Evolutionary conservation across 30 jellyfish, hydroid and myxozoan species (phyloP).

Genomic region (Cassiopea xamachana): DNA sequence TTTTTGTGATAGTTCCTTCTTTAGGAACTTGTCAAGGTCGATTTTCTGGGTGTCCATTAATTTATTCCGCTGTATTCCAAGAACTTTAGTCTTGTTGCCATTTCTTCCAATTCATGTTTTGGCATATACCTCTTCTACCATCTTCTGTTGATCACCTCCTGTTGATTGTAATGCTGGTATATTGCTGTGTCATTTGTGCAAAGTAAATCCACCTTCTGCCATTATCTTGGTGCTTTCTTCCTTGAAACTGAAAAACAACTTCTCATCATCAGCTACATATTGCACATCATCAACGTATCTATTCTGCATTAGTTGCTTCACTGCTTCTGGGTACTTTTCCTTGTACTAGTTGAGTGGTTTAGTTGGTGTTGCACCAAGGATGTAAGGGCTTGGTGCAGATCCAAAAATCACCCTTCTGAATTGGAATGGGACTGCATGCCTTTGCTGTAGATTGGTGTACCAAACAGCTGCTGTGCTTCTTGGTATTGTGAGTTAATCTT

Average conservation of each 20-base stretch:
- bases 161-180: background rate
- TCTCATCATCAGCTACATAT: slow-evolving; percentile 31
- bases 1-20: slow-evolving; percentile 52
- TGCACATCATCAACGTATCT: slow-evolving; percentile 3
- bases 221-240: slow-evolving; percentile 14
- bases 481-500: slow-evolving; percentile 58
- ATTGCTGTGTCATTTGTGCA: slow-evolving; percentile 59
- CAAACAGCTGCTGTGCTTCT: slow-evolving; percentile 77
- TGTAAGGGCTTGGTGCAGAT: slow-evolving; percentile 72
- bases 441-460: slow-evolving; percentile 51
- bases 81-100: slow-evolving; percentile 12
- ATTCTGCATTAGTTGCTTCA: slow-evolving; percentile 15
- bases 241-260: slow-evolving; percentile 17
- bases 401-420: slow-evolving; percentile 59
- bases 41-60: slow-evolving; percentile 20
- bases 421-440: slow-evolving; percentile 46
- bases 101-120: slow-evolving; percentile 22
- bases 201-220: slow-evolving; percentile 32
- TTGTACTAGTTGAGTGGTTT: slow-evolving; percentile 43
- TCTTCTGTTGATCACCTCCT: background rate
- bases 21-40: slow-evolving; percentile 41
- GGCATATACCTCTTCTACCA: slow-evolving; percentile 21
- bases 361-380: slow-evolving; percentile 64
- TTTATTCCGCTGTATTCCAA: slow-evolving; percentile 44
- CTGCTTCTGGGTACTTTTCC: slow-evolving; percentile 1